Base-by-base conservation (phyloP, 2,113 vertebrate species). In the Hyaena hyaena region DNA sequence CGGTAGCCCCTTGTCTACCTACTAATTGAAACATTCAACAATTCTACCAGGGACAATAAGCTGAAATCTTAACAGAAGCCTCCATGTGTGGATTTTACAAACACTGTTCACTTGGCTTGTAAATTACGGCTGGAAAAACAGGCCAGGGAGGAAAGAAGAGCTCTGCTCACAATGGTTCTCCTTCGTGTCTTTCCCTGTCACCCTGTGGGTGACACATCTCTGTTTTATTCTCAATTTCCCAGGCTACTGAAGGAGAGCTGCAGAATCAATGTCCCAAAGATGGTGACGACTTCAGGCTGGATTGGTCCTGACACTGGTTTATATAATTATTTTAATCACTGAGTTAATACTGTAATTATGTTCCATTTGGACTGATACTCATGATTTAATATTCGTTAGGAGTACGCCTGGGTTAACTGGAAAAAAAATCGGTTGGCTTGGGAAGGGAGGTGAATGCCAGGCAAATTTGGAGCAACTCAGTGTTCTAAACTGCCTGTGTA, bases 321-420 rank as follows among this genome's bases (percentile, higher is more conserved):
- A 65, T 4, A 31, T 61, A 35, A 63, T 94, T 90, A 95, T 66
- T 94, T 94, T 82, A 66, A 80, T 97, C 84, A 66, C 83, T 9
- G 45, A 91, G 66, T 87, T 85, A 69, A 81, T 97, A 90, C 91
- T 96, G 69, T 92, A 55, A 76, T 93, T 83, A 83, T 66, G 24
- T 77, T 93, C 55, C 69, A 65, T 96, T 86, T 82, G 90, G 23
- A 90, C 65, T 43, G 84, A 68, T 28, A 76, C 39, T 94, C 81
- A 94, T 88, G 58, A 88, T 82, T 96, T 85, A 77, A 71, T 83
- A 93, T 91, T 66, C 31, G 48, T 90, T 76, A 74, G 17, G n/a
- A 90, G 88, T 53, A 35, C 63, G 48, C 3, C 48, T 88, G 48
- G 10, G 8, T n/a, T 39, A 50, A 63, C 11, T 76, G 26, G 69